Base-by-base conservation (phyloP, 2,797 vertebrate genomes). In the Sebastes ruberrimus region DNA sequence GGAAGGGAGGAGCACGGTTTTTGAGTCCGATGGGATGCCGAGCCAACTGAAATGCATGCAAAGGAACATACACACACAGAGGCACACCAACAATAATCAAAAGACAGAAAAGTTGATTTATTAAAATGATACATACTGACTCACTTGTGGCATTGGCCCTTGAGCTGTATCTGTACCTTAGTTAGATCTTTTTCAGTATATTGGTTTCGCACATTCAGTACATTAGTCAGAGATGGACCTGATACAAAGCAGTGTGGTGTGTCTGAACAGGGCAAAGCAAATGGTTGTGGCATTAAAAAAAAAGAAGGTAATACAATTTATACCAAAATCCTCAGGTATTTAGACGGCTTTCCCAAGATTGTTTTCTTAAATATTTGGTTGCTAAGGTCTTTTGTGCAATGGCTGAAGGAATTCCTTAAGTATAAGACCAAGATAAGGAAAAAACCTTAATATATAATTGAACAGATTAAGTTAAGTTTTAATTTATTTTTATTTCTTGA, bases 1-100 rank as follows among this genome's bases (percentile, higher is more conserved):
- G 84, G 80, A 82, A 86, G 84, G 86, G 85, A 89, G 88, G 84
- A 84, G 70, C 61, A 82, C 46, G 25, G 53, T 63, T 67, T 56
- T 63, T 53, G 63, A 79, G 64, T 79, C 53, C 62, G 66, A 85
- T 67, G 78, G 62, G 75, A 86, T 53, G 68, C 42, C 53, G 9
- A 74, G 55, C 76, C 70, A 82, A 60, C 7, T 49, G 57, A 74
- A 78, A 65, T 73, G 23, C 62, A 65, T 56, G 27, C 52, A 87
- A 28, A 71, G n/a, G 57, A 57, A 52, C 2, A 27, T 70, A 72
- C 68, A 49, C 38, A 72, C 68, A 42, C 38, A 42, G 66, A 76
- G 23, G 66, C 53, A 70, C 20, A 76, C 28, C 66, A 14, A 25
- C 11, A 11, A 32, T 4, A 33, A 23, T 49, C 7, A 10, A 55